Evolutionary conservation across 2,113 vertebrate genomes (phyloP).

Genomic region (Pteruthius melanotis): DNA sequence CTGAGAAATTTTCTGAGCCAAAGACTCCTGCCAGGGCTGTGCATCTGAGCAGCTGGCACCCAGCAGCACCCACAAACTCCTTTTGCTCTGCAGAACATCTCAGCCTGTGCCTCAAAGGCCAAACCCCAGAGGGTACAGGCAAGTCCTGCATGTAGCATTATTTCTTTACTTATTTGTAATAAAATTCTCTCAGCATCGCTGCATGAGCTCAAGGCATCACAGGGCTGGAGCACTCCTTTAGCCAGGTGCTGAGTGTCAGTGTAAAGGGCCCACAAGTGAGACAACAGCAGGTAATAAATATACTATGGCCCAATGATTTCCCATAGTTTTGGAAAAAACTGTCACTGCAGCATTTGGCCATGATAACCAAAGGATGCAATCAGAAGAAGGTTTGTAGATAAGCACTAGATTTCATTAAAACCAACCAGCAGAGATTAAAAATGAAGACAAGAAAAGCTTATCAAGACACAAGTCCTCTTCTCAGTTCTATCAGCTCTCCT

Average conservation of each 20-base stretch:
- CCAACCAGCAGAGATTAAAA: not conserved
- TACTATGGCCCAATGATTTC: not conserved
- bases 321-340: not conserved
- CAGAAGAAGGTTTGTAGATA: not conserved
- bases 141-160: not conserved
- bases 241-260: not conserved
- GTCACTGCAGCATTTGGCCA: not conserved
- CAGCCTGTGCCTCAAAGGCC: not conserved
- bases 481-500: not conserved
- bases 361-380: not conserved
- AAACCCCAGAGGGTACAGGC: not conserved
- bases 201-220: not conserved
- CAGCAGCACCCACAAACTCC: not conserved
- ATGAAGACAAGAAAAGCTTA: not conserved
- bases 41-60: not conserved
- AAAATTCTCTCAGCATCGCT: not conserved
- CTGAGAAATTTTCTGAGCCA: not conserved
- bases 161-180: not conserved
- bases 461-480: not conserved
- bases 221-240: not conserved
- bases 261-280: not conserved
- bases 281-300: not conserved
- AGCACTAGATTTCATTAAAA: not conserved
- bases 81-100: not conserved
- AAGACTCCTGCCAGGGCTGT: not conserved